A percentile compares a stretch with the other conserved stretches of the same genome.
Conservation (phyloP, 2,888 invertebrate genomes). For the Crematogaster levior region DNA sequence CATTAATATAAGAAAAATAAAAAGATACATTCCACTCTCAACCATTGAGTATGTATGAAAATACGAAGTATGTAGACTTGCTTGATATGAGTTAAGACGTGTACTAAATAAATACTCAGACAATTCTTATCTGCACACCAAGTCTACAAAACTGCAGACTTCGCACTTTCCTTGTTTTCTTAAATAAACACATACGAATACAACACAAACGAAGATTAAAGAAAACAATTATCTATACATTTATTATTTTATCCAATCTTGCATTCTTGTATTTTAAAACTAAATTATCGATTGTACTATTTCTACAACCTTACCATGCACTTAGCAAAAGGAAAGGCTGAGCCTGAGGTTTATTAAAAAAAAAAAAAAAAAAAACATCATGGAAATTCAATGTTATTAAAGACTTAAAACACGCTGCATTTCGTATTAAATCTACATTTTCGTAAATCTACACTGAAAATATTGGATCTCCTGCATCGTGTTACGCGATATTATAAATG, state of each 20-base stretch:
- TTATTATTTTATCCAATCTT: conserved; percentile 20
- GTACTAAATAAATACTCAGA: conserved; percentile 9
- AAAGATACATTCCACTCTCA: not conserved
- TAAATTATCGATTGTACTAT: not conserved
- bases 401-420: conserved; percentile 1
- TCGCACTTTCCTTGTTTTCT: conserved; percentile 8
- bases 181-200: not conserved
- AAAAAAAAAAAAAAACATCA: not conserved
- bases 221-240: not conserved
- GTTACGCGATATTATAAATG: not conserved
- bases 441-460: conserved; percentile 1
- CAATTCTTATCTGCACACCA: not conserved
- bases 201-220: not conserved
- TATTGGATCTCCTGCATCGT: conserved; percentile 1
- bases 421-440: not conserved
- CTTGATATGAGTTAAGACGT: not conserved
- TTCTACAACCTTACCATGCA: not conserved
- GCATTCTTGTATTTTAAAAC: not conserved
- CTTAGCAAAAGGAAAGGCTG: not conserved
- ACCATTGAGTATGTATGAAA: not conserved
- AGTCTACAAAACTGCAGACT: not conserved
- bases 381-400: not conserved
- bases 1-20: not conserved
- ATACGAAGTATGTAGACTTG: not conserved
- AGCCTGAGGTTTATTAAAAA: not conserved